phyloP scores from a whole-genome alignment of 2,888 invertebrate genomes.

The Sphaeridia pumilis region DNA sequence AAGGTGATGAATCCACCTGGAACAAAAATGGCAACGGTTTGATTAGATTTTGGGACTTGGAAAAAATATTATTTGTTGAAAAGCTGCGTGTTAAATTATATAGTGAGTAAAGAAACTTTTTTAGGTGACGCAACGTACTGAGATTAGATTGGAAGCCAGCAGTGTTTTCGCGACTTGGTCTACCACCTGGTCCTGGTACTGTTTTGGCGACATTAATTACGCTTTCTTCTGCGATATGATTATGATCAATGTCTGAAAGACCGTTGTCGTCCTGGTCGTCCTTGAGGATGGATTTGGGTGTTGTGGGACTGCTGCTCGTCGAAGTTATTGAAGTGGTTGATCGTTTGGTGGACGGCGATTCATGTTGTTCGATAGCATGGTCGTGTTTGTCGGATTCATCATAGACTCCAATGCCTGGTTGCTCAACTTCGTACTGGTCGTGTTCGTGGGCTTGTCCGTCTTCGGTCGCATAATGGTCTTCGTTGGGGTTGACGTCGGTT shows the following conservation, averaged over 20 bases:
- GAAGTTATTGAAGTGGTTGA: not conserved
- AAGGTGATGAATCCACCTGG: conserved; percentile 70
- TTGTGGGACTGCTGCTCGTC: conserved; percentile 3
- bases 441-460: not conserved
- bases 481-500: not conserved
- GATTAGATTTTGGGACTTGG: conserved; percentile 1
- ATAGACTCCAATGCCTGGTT: no score
- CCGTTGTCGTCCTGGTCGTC: not conserved
- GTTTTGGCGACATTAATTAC: conserved; percentile 3
- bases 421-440: no score
- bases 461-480: not conserved
- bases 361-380: not conserved
- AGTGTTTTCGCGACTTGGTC: conserved; percentile 8
- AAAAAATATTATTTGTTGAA: no score
- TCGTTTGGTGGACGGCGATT: no score
- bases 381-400: not conserved
- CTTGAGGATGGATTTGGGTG: not conserved
- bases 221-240: conserved; percentile 14
- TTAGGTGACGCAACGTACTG: conserved; percentile 2
- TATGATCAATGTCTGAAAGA: conserved; percentile 2
- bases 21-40: not conserved
- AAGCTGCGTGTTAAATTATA: no score
- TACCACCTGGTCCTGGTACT: conserved; percentile 5
- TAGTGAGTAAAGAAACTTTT: not conserved
- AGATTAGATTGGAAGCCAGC: conserved; percentile 7